Base-by-base conservation (phyloP, 2,888 invertebrate genomes). In the Strigamia transsilvanica region DNA sequence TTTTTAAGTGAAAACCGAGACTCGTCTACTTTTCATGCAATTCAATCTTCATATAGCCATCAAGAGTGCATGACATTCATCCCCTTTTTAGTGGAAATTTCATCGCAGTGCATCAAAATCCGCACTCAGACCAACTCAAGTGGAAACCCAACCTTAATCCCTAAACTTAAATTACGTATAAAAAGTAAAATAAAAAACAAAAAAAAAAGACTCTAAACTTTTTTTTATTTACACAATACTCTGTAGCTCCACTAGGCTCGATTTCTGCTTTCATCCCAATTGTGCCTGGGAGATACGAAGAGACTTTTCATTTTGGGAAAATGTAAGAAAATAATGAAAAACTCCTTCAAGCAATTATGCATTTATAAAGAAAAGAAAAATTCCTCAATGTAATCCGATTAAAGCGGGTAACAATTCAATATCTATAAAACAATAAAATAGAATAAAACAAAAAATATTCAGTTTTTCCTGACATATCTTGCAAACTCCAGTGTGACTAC, bases 1-100 rank as follows among this genome's bases (percentile, higher is more conserved):
- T 51, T 51, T 51, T 51, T 51, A 51, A 51, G n/a, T 51, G 51
- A n/a, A 51, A 51, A 51, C 46, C 46, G 15, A 46, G 46, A 10
- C 46, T 51, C 51, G n/a, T 15, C 51, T 51, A n/a, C n/a, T 51
- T n/a, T 51, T 15, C 51, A 51, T 51, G 51, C n/a, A 51, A 51
- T 51, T 51, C 51, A 51, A 51, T 51, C 51, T 51, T 51, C 51
- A 51, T 51, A 51, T 51, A 51, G n/a, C 13, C 51, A 51, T 51
- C 51, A 51, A n/a, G 51, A 51, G n/a, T 18, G 51, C 51, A n/a
- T 18, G n/a, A 51, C 51, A 51, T 51, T 51, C 51, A 51, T 51
- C n/a, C n/a, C 51, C 12, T n/a, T 7, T 51, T 51, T 51, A 51
- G 51, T 51, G 51, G 51, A n/a, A 51, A 51, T 51, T 51, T 51